Evolutionary conservation across 1,140 invertebrate species (phyloP).

Genomic region (Coboldia fuscipes): DNA sequence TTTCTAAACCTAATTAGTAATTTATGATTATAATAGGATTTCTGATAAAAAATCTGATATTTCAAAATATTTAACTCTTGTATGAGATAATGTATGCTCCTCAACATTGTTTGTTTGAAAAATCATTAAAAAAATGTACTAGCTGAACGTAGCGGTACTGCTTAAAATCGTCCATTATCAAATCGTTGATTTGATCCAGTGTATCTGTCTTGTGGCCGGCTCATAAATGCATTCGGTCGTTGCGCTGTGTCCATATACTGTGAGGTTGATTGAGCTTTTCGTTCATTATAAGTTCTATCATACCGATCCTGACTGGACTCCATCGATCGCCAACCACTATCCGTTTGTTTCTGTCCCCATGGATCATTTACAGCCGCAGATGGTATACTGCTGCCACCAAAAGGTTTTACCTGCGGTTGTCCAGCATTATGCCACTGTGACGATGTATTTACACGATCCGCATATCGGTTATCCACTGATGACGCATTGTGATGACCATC

Average conservation of each 20-base stretch:
- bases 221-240: neutral
- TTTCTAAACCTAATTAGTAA: too few relatives aligned
- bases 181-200: neutral
- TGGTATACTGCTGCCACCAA: neutral
- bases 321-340: conserved; percentile 14
- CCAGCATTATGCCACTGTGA: conserved; percentile 12
- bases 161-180: neutral
- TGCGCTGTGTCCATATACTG: neutral
- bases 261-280: conserved; percentile 2
- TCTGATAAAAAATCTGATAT: too few relatives aligned
- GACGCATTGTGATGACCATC: neutral
- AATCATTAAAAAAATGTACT: too few relatives aligned
- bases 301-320: conserved; percentile 13
- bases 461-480: neutral
- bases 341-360: conserved; percentile 6
- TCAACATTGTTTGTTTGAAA: too few relatives aligned
- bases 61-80: too few relatives aligned
- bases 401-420: conserved; percentile 1
- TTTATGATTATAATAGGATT: too few relatives aligned
- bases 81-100: too few relatives aligned
- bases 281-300: conserved; percentile 18
- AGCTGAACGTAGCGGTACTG: neutral
- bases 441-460: conserved; percentile 3
- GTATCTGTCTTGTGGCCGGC: conserved; percentile 2
- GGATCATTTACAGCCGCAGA: conserved; percentile 1